phyloP scores from a whole-genome alignment of 2,888 invertebrate genomes.

The Rosalia funebris region DNA sequence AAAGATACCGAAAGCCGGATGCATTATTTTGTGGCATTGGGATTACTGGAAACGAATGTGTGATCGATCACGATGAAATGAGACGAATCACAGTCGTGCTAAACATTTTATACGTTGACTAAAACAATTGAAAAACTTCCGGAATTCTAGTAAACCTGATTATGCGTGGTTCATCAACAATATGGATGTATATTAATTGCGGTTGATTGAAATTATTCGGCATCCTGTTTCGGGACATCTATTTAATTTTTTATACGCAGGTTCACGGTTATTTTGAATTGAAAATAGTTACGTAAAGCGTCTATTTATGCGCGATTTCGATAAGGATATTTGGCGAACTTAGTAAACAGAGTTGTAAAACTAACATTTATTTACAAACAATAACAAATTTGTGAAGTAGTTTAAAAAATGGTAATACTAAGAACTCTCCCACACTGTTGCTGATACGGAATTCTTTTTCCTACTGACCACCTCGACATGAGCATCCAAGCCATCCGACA shows the following conservation, averaged over 20 bases:
- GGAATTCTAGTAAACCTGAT: constrained; percentile 8
- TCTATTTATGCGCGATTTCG: too few species aligned
- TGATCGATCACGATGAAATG: constrained; percentile 1
- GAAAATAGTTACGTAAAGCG: neutral
- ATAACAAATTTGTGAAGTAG: constrained; percentile 15
- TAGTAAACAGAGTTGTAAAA: constrained; percentile 10
- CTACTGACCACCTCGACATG: constrained; percentile 74
- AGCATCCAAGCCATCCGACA: constrained; percentile 80
- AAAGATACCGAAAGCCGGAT: too few species aligned
- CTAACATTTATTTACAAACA: constrained; percentile 26
- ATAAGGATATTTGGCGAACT: too few species aligned
- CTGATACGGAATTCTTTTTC: constrained; percentile 65
- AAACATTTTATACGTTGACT: constrained; percentile 6
- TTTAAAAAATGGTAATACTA: constrained; percentile 34
- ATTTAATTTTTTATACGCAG: neutral
- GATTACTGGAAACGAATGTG: too few species aligned
- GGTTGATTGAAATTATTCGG: neutral
- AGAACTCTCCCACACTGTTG: constrained; percentile 68
- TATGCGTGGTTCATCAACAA: constrained; percentile 6
- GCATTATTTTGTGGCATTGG: too few species aligned
- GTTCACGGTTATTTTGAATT: constrained; percentile 1
- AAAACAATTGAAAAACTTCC: constrained; percentile 11
- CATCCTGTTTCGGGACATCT: constrained; percentile 11
- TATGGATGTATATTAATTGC: constrained; percentile 6
- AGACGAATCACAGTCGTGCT: neutral